These are phyloP conservation scores for Cephus pygmeus DNA, from an alignment of 2,888 invertebrate species.

Conservation along the genomic window DNA sequence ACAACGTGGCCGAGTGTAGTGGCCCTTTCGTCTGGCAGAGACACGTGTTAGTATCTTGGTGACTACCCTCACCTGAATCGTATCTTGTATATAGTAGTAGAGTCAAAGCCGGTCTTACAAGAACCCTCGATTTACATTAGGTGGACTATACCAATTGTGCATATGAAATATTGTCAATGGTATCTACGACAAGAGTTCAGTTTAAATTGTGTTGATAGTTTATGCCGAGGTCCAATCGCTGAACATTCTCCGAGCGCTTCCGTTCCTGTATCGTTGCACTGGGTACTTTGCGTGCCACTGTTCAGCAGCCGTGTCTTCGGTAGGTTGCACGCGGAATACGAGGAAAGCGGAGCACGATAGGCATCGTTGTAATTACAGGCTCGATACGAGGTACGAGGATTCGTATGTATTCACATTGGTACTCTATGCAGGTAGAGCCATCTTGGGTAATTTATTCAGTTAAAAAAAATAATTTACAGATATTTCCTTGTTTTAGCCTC, in stretches of 20 bases:
- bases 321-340: neutral
- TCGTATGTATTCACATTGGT: neutral
- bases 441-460: neutral
- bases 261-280: neutral
- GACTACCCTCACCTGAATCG: neutral
- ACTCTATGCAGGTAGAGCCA: neutral
- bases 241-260: neutral
- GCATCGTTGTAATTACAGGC: neutral
- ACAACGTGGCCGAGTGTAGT: constrained; percentile 4
- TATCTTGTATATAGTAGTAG: neutral
- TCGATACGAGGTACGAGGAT: neutral
- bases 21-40: constrained; percentile 10
- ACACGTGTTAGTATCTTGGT: constrained; percentile 10
- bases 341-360: neutral
- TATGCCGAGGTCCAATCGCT: neutral
- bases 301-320: neutral
- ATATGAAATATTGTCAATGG: neutral
- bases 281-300: neutral
- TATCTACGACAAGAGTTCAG: neutral
- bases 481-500: neutral
- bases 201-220: neutral
- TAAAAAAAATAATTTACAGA: neutral
- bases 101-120: neutral
- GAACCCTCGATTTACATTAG: neutral
- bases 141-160: neutral